A percentile compares a stretch with the other conserved stretches of the same genome.
These are phyloP conservation scores for Chrysina gloriosa DNA, from an alignment of 2,888 invertebrate species.

Conservation along the genomic window DNA sequence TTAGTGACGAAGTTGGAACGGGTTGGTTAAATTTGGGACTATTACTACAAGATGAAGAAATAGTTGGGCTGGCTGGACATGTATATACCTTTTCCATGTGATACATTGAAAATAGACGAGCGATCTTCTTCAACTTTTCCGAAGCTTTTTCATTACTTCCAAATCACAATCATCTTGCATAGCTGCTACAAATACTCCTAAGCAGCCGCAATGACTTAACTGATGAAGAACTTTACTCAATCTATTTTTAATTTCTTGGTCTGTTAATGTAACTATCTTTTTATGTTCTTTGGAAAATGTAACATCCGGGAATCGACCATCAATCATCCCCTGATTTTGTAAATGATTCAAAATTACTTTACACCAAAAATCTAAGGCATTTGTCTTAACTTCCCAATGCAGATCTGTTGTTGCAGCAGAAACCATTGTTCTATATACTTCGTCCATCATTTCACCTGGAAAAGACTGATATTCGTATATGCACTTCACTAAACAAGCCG, in stretches of 20 bases:
- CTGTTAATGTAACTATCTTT: slow-evolving; percentile 81
- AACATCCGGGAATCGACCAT: slow-evolving; percentile 81
- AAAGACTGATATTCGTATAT: slow-evolving; percentile 76
- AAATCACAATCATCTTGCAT: slow-evolving; percentile 78
- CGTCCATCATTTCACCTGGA: slow-evolving; percentile 67
- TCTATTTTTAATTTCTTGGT: slow-evolving; percentile 73
- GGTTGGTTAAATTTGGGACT: slow-evolving; percentile 3
- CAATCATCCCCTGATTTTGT: slow-evolving; percentile 84
- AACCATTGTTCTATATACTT: slow-evolving; percentile 74
- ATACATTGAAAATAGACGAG: slow-evolving; percentile 40
- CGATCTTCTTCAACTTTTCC: slow-evolving; percentile 48
- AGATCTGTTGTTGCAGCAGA: slow-evolving; percentile 77
- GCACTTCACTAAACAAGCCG: slow-evolving; percentile 72
- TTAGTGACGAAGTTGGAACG: slow-evolving; percentile 14
- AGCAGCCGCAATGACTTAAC: slow-evolving; percentile 75
- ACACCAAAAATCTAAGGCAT: slow-evolving; percentile 79
- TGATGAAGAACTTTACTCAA: slow-evolving; percentile 75
- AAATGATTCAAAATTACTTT: slow-evolving; percentile 74
- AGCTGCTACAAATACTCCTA: slow-evolving; percentile 76
- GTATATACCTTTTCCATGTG: slow-evolving; percentile 39
- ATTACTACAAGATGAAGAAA: neutral
- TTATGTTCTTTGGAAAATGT: slow-evolving; percentile 83
- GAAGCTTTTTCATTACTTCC: slow-evolving; percentile 75
- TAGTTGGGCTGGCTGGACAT: neutral
- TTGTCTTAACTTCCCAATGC: slow-evolving; percentile 85